Percentiles rank a stretch among this genome's conserved stretches.
phyloP scores from a whole-genome alignment of 2,113 vertebrate genomes.

The cat (Felis catus) region F.catus_Fca126_mat1.0 CM031411.1:11335001-11335500 shows the following conservation, averaged over 20 bases:
- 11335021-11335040: background rate
- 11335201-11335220: constrained; percentile 9
- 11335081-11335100: constrained; percentile 33
- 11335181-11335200: background rate
- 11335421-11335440: background rate
- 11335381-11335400: constrained; percentile 27
- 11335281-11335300: background rate
- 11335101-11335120: background rate
- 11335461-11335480: background rate
- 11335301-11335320: background rate
- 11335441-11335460: background rate
- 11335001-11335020: background rate
- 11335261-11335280: background rate
- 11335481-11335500: constrained; percentile 17
- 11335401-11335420: background rate
- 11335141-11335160: background rate
- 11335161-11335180: background rate
- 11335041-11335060: background rate
- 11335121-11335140: constrained; percentile 1
- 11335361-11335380: constrained; percentile 1
- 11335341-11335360: constrained; percentile 18
- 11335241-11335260: background rate
- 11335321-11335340: background rate
- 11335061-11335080: background rate
- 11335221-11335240: background rate